Evolutionary conservation across 2,888 invertebrate genomes (phyloP).

Genomic region (Chymomyza caudatula): DNA sequence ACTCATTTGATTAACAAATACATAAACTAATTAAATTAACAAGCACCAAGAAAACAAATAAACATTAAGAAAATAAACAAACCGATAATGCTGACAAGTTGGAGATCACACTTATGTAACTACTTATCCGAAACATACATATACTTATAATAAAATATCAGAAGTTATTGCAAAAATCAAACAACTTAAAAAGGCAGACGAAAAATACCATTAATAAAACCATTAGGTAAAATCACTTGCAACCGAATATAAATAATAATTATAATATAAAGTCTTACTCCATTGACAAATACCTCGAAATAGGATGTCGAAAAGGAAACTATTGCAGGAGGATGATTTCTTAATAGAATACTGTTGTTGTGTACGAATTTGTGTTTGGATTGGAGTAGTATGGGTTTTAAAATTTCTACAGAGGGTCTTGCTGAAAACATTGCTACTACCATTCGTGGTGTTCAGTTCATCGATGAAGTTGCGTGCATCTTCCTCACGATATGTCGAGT

Average conservation of each 20-base stretch:
- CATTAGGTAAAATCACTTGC: not conserved
- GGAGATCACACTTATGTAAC: no score
- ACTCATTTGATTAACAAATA: constrained; percentile 9
- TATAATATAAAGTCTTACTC: constrained; percentile 73
- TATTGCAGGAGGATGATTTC: constrained; percentile 79
- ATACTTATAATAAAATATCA: not conserved
- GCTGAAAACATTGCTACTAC: constrained; percentile 71
- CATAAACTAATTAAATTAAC: constrained; percentile 14
- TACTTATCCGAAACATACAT: not conserved
- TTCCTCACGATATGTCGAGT: constrained; percentile 79
- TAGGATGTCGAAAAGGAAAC: constrained; percentile 79
- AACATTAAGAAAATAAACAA: not conserved
- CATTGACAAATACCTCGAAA: constrained; percentile 79
- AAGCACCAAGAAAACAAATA: constrained; percentile 29
- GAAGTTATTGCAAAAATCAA: constrained; percentile 10
- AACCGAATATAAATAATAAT: constrained; percentile 33
- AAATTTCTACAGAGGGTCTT: constrained; percentile 73
- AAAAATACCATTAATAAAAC: constrained; percentile 13
- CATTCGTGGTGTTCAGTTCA: constrained; percentile 77
- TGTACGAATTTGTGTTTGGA: constrained; percentile 64
- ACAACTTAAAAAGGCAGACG: constrained; percentile 10
- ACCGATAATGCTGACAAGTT: no score
- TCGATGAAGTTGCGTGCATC: constrained; percentile 77
- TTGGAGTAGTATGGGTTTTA: constrained; percentile 71
- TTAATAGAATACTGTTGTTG: constrained; percentile 75